phyloP scores from a whole-genome alignment of 2,113 vertebrate species.

The Vidua macroura region DNA sequence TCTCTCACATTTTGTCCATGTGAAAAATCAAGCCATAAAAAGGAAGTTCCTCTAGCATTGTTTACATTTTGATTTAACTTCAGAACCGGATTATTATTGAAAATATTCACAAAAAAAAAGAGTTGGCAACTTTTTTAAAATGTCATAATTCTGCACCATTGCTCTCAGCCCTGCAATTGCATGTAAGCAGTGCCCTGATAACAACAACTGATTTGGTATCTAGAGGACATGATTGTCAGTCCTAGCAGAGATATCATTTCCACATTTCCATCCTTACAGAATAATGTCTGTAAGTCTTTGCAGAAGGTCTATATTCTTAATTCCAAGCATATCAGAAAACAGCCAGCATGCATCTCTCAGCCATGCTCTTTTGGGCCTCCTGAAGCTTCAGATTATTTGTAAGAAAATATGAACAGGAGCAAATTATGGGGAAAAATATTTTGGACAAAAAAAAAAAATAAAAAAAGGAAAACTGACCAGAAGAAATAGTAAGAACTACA shows the following conservation, averaged over 20 bases:
- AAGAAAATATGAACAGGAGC: neutral
- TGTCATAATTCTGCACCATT: neutral
- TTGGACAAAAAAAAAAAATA: neutral
- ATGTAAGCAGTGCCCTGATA: neutral
- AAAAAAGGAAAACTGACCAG: neutral
- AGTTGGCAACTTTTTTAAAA: neutral
- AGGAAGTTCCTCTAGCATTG: neutral
- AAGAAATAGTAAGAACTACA: neutral
- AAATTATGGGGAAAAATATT: neutral
- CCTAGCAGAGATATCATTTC: neutral
- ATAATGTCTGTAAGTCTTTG: neutral
- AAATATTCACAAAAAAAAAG: neutral
- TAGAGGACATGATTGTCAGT: neutral
- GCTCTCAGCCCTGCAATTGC: neutral
- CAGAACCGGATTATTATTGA: neutral
- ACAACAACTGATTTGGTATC: neutral
- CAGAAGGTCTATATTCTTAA: neutral
- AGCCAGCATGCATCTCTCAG: neutral
- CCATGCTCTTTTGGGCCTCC: neutral
- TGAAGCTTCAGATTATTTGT: neutral
- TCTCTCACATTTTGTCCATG: neutral
- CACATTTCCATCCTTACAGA: neutral
- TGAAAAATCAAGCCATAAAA: neutral
- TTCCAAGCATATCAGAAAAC: neutral
- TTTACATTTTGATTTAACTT: neutral